Percentiles rank a stretch among this genome's conserved stretches.
Evolutionary conservation across 2,797 vertebrate genomes (phyloP).

Genomic region (Florisuga fusca): DNA sequence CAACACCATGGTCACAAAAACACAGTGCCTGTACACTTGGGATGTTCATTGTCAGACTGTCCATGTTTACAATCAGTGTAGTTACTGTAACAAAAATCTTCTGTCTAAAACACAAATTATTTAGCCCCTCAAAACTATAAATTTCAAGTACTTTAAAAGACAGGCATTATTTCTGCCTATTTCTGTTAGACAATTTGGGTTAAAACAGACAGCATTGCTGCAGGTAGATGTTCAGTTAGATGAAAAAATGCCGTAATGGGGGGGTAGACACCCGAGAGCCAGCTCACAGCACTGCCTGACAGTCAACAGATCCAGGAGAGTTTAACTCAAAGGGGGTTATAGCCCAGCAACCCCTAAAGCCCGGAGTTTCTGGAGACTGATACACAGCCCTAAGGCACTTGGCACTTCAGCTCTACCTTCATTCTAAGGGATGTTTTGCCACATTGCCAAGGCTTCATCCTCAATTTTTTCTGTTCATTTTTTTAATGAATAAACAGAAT

Average conservation of each 20-base stretch:
- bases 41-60: neutral
- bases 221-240: neutral
- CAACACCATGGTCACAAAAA: neutral
- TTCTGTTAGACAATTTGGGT: neutral
- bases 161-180: neutral
- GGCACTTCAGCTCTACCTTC: neutral
- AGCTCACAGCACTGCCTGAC: neutral
- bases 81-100: neutral
- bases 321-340: neutral
- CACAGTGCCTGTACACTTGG: rapidly evolving
- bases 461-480: neutral
- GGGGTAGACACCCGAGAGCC: neutral
- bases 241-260: rapidly evolving
- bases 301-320: neutral
- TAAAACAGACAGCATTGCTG: neutral
- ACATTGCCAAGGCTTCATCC: neutral
- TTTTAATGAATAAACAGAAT: neutral
- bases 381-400: neutral
- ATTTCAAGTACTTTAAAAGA: neutral
- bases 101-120: neutral
- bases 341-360: neutral
- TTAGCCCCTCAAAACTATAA: neutral
- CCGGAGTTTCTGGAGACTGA: neutral
- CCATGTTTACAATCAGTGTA: neutral
- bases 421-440: neutral